Evolutionary conservation across 1,140 invertebrate genomes (phyloP).

Genomic region (Drosophila sucinea): DNA sequence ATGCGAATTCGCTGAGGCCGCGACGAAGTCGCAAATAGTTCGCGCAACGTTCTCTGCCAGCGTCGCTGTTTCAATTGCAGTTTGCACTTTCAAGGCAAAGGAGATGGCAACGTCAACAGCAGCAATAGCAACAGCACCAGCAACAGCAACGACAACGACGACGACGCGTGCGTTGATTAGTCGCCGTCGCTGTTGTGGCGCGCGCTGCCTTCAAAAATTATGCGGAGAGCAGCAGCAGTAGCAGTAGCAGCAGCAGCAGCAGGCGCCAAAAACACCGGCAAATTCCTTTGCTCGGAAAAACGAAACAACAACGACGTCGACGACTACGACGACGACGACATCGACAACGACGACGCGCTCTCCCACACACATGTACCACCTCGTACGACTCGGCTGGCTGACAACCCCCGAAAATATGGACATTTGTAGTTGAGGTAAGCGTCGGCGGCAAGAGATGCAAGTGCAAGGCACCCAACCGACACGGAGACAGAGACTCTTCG

Average conservation of each 20-base stretch:
- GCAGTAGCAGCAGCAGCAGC: slow-evolving; percentile 21
- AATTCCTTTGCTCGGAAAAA: slow-evolving; percentile 73
- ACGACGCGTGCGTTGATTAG: slow-evolving; percentile 30
- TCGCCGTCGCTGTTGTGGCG: slow-evolving; percentile 15
- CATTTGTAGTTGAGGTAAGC: slow-evolving; percentile 7
- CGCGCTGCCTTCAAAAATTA: slow-evolving; percentile 47
- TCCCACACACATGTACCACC: slow-evolving; percentile 50
- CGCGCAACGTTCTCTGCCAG: slow-evolving; percentile 47
- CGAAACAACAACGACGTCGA: slow-evolving; percentile 41
- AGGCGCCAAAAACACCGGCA: slow-evolving; percentile 60
- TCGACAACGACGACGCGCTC: slow-evolving; percentile 34
- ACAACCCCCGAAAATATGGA: slow-evolving; percentile 20
- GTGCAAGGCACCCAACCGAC: slow-evolving; percentile 14
- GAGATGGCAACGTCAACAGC: slow-evolving; percentile 21
- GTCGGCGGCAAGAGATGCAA: slow-evolving; percentile 6
- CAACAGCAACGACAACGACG: slow-evolving; percentile 6
- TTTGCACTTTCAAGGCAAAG: slow-evolving; percentile 31
- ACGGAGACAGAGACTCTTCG: slow-evolving; percentile 19
- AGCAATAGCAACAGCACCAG: slow-evolving; percentile 10
- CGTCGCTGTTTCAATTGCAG: slow-evolving; percentile 40
- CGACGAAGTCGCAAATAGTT: slow-evolving; percentile 74
- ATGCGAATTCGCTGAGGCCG: slow-evolving; percentile 68
- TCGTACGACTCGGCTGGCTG: slow-evolving; percentile 12
- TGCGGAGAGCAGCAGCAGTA: slow-evolving; percentile 38
- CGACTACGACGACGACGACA: slow-evolving; percentile 20